Percentiles rank a stretch among this genome's conserved stretches.
Conservation (phyloP, 2,888 invertebrate genomes). For the Listrodromus nycthemerus region DNA sequence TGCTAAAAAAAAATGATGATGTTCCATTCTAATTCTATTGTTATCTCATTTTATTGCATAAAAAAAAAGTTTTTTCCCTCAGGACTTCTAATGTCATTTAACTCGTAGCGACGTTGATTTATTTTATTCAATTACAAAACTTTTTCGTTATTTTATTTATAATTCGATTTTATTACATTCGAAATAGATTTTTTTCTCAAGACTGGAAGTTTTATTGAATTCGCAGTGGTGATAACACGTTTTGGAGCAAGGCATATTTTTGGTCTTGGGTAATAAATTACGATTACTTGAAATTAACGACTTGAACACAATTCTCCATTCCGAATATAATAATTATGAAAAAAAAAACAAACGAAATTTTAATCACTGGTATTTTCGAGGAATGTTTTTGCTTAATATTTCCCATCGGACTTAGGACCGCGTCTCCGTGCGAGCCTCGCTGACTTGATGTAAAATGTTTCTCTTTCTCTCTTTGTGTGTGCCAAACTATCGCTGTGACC, state of each 20-base stretch:
- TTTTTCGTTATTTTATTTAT: neutral
- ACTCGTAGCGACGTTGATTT: no score
- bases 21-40: neutral
- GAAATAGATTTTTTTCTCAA: neutral
- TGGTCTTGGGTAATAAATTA: no score
- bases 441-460: neutral
- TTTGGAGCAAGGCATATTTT: no score
- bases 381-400: neutral
- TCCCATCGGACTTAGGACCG: neutral
- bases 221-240: no score
- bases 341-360: neutral
- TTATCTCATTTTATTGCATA: neutral
- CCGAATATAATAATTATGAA: neutral
- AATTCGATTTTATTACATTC: neutral
- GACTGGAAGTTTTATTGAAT: neutral
- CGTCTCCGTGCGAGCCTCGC: neutral
- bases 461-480: constrained; percentile 4
- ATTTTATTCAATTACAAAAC: no score
- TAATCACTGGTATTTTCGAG: neutral
- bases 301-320: neutral
- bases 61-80: neutral
- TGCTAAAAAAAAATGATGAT: neutral
- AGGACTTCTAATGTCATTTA: neutral
- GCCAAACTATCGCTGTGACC: neutral
- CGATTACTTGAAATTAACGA: neutral